phyloP scores from a whole-genome alignment of 1,140 invertebrate species.

The Drosophila quadrilineata region DNA sequence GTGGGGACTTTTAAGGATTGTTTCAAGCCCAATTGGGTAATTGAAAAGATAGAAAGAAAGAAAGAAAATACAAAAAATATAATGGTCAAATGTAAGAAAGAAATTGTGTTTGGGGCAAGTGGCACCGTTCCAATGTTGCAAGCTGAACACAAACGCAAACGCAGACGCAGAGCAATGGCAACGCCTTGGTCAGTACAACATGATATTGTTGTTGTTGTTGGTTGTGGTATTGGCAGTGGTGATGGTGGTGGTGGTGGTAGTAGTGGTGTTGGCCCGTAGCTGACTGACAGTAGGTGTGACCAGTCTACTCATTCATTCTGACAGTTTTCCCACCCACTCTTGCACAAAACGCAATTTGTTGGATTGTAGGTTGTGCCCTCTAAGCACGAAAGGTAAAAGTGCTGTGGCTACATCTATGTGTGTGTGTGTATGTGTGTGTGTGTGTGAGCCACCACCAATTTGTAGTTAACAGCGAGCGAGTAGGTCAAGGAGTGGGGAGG shows the following conservation, averaged over 20 bases:
- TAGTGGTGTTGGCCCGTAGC: conserved; percentile 38
- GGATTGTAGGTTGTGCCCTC: conserved; percentile 79
- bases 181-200: conserved; percentile 62
- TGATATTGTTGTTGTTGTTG: conserved; percentile 37
- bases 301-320: conserved; percentile 81
- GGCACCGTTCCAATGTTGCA: not conserved
- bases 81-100: too few relatives aligned
- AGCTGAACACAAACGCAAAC: conserved; percentile 16
- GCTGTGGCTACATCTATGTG: conserved; percentile 17
- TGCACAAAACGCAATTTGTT: conserved; percentile 78
- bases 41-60: conserved; percentile 18
- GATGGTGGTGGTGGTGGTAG: conserved; percentile 27
- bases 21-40: too few relatives aligned
- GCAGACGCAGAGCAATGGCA: conserved; percentile 50
- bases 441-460: conserved; percentile 52
- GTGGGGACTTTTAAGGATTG: too few relatives aligned
- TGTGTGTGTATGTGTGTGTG: conserved; percentile 5
- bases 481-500: too few relatives aligned
- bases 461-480: too few relatives aligned
- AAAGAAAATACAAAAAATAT: conserved; percentile 34
- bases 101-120: conserved; percentile 22
- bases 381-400: conserved; percentile 65
- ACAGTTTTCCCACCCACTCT: conserved; percentile 80
- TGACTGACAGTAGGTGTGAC: conserved; percentile 80
- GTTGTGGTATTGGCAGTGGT: too few relatives aligned